Evolutionary conservation across 2,113 vertebrate genomes (phyloP).

Genomic region (Cyphomyrus discorhynchus): DNA sequence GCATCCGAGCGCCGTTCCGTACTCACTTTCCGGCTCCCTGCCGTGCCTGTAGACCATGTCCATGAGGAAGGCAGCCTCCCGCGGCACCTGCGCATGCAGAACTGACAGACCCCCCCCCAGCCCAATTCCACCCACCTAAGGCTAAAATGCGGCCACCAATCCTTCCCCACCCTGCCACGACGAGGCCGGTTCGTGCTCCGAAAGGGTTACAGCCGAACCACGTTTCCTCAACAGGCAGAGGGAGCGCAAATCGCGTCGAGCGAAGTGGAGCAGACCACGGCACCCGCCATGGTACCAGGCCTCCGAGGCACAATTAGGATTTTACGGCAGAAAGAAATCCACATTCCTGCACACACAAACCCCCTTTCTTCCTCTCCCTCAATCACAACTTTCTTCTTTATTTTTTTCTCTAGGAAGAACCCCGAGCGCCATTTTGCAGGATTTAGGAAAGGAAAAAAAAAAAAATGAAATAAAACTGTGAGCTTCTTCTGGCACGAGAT

Average conservation of each 20-base stretch:
- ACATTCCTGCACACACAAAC: slow-evolving; percentile 70
- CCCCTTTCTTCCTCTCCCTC: slow-evolving; percentile 57
- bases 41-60: background rate
- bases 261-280: slow-evolving; percentile 55
- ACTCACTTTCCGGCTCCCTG: background rate
- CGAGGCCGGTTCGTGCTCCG: slow-evolving; percentile 48
- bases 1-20: background rate
- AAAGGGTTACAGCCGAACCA: slow-evolving; percentile 39
- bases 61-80: background rate
- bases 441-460: slow-evolving; percentile 59
- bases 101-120: background rate
- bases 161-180: background rate
- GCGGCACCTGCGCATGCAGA: background rate
- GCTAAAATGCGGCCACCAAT: background rate
- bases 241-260: slow-evolving; percentile 70
- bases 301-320: slow-evolving; percentile 78
- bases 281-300: slow-evolving; percentile 61
- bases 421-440: slow-evolving; percentile 60
- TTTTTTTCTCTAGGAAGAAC: slow-evolving; percentile 61
- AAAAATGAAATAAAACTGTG: slow-evolving; percentile 48
- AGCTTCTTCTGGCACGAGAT: slow-evolving; percentile 56
- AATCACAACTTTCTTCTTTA: slow-evolving; percentile 56
- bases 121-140: background rate
- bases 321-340: slow-evolving; percentile 71
- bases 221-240: slow-evolving; percentile 53